Evolutionary conservation across 2,113 vertebrate genomes (phyloP), one percentile per base, ranked within the genome.

Genomic region (Alethe diademata): DNA sequence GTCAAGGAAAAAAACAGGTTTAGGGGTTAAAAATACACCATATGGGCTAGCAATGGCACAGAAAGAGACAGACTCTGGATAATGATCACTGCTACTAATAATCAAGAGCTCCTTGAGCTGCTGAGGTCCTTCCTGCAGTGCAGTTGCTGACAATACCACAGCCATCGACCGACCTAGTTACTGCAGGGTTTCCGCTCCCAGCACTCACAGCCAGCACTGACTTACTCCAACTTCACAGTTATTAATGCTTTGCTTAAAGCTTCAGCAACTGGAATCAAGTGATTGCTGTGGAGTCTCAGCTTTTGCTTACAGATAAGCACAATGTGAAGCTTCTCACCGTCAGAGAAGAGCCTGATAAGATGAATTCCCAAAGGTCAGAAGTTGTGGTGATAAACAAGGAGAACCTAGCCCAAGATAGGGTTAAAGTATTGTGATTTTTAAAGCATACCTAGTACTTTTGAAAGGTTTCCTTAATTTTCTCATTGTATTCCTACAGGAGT

Each of bases 181-280:
- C 71, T 76, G 67, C 75, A 74, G 69, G 88, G 82, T 33, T 96
- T 95, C 90, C 60, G 48, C 90, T 93, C 92, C 88, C 96, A 94
- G 90, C 48, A 2, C 67, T 74, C 71, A 22, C 50, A 86, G 72
- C 64, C 90, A 92, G 2, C 48, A 48, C 36, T 18, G 31, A 8
- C 88, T 72, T 2, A 24, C 86, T 67, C 36, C 60, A 53, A 17
- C 80, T 88, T 79, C 29, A 9, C 78, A 53, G 9, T 47, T 65
- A 31, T 29, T 74, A 36, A 33, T 67, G 72, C 57, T 94, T 67
- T 94, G 19, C 64, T 83, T 80, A 64, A 80, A 86, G 74, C 43
- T 71, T 40, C 71, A 62, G 81, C 78, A 60, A 47, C 43, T 78
- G 78, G 54, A 62, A 74, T 86, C 75, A 14, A 86, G 56, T 14